Evolutionary conservation across 2,888 invertebrate species (phyloP).

Genomic region (Seira musarum): DNA sequence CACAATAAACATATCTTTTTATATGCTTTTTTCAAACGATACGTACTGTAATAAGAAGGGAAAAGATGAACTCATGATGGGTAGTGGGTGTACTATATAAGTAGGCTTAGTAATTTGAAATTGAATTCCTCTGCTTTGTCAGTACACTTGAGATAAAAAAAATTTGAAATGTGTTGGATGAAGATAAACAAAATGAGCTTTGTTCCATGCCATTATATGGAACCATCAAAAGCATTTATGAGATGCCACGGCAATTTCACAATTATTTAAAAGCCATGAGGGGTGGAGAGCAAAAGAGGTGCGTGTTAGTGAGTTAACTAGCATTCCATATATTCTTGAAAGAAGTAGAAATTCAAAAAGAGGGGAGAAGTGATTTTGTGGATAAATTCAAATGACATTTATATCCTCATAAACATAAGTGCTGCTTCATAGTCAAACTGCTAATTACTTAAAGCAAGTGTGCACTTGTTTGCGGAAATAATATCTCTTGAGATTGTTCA

Average conservation of each 20-base stretch:
- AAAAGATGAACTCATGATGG: no score
- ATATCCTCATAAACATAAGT: neutral
- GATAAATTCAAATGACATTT: neutral
- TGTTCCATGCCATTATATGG: neutral
- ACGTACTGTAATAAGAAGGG: no score
- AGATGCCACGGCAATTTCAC: neutral
- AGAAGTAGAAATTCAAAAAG: no score
- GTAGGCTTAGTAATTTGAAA: conserved; percentile 32
- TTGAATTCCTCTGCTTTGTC: conserved; percentile 39
- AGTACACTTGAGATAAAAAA: conserved; percentile 28
- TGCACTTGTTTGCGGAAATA: no score
- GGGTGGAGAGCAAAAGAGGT: no score
- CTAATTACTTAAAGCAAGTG: neutral
- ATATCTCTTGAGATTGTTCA: no score
- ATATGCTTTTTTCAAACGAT: neutral
- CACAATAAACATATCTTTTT: conserved; percentile 1
- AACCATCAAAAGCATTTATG: neutral
- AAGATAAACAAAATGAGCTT: conserved; percentile 1
- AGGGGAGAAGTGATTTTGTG: no score
- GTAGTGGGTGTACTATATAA: no score
- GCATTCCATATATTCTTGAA: no score
- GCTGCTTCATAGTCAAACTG: neutral
- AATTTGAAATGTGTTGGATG: neutral
- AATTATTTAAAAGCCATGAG: no score
- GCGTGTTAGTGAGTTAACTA: no score